Conservation (phyloP, 1,140 invertebrate genomes). For the Muscidifurax raptorellus region DNA sequence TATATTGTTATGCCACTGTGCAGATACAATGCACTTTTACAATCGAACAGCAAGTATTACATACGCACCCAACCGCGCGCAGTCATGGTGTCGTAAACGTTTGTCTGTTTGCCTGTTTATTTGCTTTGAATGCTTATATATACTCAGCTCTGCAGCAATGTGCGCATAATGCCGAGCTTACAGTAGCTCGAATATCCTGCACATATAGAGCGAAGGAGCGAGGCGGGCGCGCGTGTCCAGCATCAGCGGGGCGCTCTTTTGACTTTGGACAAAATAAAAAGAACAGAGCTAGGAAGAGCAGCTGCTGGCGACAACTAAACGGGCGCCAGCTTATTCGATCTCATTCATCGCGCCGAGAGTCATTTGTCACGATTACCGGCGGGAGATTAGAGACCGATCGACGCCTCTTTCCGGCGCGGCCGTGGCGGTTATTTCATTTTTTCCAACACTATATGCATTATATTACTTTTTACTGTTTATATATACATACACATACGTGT, state of each 20-base stretch:
- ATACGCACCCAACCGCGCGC: too few species aligned
- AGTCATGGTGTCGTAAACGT: too few species aligned
- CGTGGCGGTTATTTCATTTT: too few species aligned
- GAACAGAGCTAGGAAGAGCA: not conserved
- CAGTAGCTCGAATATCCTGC: too few species aligned
- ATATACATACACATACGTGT: too few species aligned
- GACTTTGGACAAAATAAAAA: not conserved
- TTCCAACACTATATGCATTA: too few species aligned
- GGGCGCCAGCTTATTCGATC: not conserved
- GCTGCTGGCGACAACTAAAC: not conserved
- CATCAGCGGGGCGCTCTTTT: not conserved
- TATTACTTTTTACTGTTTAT: constrained; percentile 30
- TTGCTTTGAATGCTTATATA: not conserved
- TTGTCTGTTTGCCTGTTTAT: not conserved
- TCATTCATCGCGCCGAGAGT: not conserved
- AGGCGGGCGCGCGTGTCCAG: not conserved
- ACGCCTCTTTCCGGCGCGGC: not conserved
- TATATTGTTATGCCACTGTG: too few species aligned
- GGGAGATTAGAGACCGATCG: not conserved
- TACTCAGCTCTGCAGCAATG: too few species aligned
- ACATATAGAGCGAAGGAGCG: not conserved
- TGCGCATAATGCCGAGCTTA: too few species aligned
- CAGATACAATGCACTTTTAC: too few species aligned
- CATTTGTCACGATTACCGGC: constrained; percentile 42
- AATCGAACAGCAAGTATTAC: too few species aligned